Base-by-base conservation (phyloP, 2,888 invertebrate species). In the Netelia fuscicornis region DNA sequence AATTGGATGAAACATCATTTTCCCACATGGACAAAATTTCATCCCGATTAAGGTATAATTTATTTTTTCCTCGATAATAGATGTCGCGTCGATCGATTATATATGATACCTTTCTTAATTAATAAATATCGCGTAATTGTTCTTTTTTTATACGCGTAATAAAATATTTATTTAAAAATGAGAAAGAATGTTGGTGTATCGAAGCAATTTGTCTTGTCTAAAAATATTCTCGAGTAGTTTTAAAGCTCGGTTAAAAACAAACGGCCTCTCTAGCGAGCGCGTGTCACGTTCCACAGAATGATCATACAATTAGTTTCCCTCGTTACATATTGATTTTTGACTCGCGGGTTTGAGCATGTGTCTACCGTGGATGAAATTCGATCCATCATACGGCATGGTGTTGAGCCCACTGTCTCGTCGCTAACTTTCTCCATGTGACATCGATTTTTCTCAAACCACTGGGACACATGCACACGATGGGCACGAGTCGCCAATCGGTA, bases 281-380 rank as follows among this genome's bases (percentile, higher is more conserved):
- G 78, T 68, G 74, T 74, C 76, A 44, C 17, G 44, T 62, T 64
- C 17, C 42, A 52, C 60, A 62, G 67, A 64, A 70, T 42, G 67
- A 80, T 80, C 65, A 0, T 17, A 17, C 17, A 17, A 17, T 68
- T 81, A 72, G 58, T 81, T 65, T 30, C 54, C 76, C 70, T 44
- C 64, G 76, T 67, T 71, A 67, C 44, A 23, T 84, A 81, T 84
- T 81, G 84, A 84, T 84, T 81, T 81, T 84, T 84, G 17, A 80
- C 48, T 60, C 72, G 52, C 52, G 56, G 65, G 25, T 30, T 17
- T 70, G 70, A 70, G 71, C 81, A 75, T 77, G 30, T 72, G 72
- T 68, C 67, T 54, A 44, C 44, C 25, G 62, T 70, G n/a, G 54
- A 81, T 84, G 68, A 81, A 70, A 74, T 75, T 81, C 78, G 78